Evolutionary conservation across 2,888 invertebrate genomes (phyloP).

Genomic region (Glyphotaelius pellucidus): DNA sequence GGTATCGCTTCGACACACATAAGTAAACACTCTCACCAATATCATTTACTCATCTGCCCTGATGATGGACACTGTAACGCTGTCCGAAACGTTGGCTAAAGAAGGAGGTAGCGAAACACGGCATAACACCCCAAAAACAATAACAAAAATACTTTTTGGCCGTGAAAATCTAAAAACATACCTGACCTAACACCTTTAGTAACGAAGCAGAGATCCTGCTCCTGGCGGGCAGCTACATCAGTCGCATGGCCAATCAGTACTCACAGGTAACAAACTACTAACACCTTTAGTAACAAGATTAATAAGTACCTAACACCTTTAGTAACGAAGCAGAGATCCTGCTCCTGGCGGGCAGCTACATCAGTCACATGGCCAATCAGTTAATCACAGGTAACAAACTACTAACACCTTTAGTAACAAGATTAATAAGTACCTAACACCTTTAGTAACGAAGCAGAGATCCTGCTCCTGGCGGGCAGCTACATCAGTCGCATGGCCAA

Average conservation of each 20-base stretch:
- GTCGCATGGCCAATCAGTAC: constrained; percentile 88
- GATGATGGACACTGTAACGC: too few relatives aligned
- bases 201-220: constrained; percentile 92
- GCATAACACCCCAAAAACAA: too few relatives aligned
- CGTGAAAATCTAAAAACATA: too few relatives aligned
- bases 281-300: neutral
- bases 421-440: neutral
- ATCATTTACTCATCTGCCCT: too few relatives aligned
- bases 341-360: constrained; percentile 94
- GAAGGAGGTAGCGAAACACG: too few relatives aligned
- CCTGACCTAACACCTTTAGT: neutral
- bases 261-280: constrained; percentile 76
- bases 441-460: constrained; percentile 84
- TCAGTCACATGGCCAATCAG: constrained; percentile 90
- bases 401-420: neutral
- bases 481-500: constrained; percentile 95
- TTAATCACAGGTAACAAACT: constrained; percentile 80
- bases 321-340: constrained; percentile 89
- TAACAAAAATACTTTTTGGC: too few relatives aligned
- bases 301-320: neutral
- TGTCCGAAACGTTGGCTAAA: too few relatives aligned
- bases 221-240: constrained; percentile 94
- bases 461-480: constrained; percentile 91
- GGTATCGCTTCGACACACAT: too few relatives aligned
- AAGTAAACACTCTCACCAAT: too few relatives aligned